phyloP scores from a whole-genome alignment of 2,888 invertebrate species.

The Sycophila texana region DNA sequence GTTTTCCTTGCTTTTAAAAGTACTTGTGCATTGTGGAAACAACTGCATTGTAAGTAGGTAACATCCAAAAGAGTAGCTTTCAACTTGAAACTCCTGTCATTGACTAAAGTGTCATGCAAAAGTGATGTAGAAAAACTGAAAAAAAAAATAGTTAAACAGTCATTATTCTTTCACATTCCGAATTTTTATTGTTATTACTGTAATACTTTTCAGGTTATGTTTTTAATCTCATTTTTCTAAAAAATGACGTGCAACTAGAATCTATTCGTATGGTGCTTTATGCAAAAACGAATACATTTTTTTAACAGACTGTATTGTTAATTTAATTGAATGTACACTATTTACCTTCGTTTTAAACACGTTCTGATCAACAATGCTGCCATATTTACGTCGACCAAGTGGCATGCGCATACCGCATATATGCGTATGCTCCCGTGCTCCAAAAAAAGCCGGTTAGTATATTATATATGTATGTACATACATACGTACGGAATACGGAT shows the following conservation, averaged over 20 bases:
- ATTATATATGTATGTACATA: no score
- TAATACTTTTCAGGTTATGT: constrained; percentile 36
- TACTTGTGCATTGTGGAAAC: constrained; percentile 72
- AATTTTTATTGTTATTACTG: neutral
- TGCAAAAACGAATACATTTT: neutral
- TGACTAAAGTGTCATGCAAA: constrained; percentile 50
- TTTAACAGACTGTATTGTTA: neutral
- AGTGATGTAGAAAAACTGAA: constrained; percentile 54
- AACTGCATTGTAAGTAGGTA: constrained; percentile 36
- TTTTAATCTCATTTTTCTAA: neutral
- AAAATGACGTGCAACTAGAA: neutral
- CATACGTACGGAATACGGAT: no score
- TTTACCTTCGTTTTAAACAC: constrained; percentile 61
- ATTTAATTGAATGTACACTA: constrained; percentile 37
- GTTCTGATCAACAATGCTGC: constrained; percentile 61
- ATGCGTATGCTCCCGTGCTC: no score
- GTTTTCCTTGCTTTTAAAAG: constrained; percentile 80
- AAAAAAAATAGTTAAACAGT: constrained; percentile 39
- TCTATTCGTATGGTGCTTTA: neutral
- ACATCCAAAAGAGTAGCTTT: constrained; percentile 28
- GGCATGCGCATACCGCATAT: no score
- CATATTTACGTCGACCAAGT: no score
- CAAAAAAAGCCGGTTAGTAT: no score
- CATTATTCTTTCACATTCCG: constrained; percentile 15
- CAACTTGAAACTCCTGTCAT: constrained; percentile 49